Percentiles rank a stretch among this genome's conserved stretches.
phyloP scores from a whole-genome alignment of 2,888 invertebrate species.

The Andrena haemorrhoa region DNA sequence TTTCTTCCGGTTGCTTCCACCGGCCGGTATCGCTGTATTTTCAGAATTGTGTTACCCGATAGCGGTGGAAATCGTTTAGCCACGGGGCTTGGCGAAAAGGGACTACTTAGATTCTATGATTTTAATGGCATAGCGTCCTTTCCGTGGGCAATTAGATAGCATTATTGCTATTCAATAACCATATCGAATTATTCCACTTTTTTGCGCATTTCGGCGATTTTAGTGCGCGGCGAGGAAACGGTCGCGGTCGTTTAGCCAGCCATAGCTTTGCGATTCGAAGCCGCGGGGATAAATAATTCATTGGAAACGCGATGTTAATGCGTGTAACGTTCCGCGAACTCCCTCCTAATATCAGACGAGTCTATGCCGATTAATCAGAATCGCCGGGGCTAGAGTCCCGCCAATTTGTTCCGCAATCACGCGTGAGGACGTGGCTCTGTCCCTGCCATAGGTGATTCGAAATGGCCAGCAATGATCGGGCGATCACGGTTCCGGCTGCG shows the following conservation, averaged over 20 bases:
- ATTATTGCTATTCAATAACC: background rate
- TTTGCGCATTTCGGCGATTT: background rate
- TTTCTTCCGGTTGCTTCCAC: constrained; percentile 44
- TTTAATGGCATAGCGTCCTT: background rate
- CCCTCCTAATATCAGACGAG: constrained; percentile 1
- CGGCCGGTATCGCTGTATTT: constrained; percentile 21
- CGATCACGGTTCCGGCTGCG: constrained; percentile 21
- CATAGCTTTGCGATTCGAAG: background rate
- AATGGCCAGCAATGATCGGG: constrained; percentile 25
- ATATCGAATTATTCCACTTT: background rate
- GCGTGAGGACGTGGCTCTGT: constrained; percentile 22
- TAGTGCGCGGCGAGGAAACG: background rate
- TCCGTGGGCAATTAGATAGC: background rate
- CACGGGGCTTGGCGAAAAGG: background rate
- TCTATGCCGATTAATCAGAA: constrained; percentile 46
- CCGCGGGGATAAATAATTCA: background rate
- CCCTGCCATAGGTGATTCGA: constrained; percentile 27
- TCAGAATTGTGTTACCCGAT: constrained; percentile 35
- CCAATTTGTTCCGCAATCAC: constrained; percentile 52
- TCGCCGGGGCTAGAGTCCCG: constrained; percentile 26
- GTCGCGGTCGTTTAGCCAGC: background rate
- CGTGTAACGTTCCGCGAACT: background rate
- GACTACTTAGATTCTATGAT: background rate
- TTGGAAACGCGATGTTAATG: background rate
- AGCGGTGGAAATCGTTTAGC: constrained; percentile 12